phyloP scores from a whole-genome alignment of 1,140 invertebrate genomes.

The Idris sp. region DNA sequence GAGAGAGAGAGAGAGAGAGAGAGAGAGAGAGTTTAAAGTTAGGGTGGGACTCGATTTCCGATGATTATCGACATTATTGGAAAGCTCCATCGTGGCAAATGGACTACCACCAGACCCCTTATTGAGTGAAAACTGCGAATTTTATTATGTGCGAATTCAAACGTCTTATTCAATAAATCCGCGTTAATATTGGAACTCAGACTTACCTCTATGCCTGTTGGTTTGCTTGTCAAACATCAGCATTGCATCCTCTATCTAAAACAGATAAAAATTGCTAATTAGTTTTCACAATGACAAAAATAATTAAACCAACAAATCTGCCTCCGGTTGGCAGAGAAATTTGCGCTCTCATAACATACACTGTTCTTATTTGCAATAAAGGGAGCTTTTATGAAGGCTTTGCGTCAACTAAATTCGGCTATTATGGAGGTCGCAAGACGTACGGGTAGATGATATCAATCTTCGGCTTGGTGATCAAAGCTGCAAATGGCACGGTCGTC shows the following conservation, averaged over 20 bases:
- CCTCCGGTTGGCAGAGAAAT: conserved; percentile 2
- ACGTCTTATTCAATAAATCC: conserved; percentile 66
- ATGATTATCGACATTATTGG: conserved; percentile 72
- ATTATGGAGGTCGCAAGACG: conserved; percentile 32
- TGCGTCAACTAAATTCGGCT: conserved; percentile 27
- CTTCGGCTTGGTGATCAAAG: conserved; percentile 26
- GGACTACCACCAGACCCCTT: conserved; percentile 52
- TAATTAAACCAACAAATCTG: conserved; percentile 4
- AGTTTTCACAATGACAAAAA: background rate
- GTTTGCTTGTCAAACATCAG: conserved; percentile 99
- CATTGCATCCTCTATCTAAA: conserved; percentile 99
- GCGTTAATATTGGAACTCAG: conserved; percentile 11
- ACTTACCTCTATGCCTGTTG: conserved; percentile 99
- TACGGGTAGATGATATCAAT: conserved; percentile 33
- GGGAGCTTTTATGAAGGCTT: conserved; percentile 33
- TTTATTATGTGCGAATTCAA: conserved; percentile 54
- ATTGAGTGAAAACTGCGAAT: conserved; percentile 47
- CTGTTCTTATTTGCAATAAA: conserved; percentile 36
- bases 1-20: conserved; percentile 47
- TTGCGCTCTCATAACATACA: conserved; percentile 23
- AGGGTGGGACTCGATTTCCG: conserved; percentile 63
- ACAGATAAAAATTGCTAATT: conserved; percentile 76
- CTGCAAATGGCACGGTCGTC: conserved; percentile 29
- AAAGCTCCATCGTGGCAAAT: conserved; percentile 63
- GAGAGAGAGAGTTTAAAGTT: conserved; percentile 61